phyloP scores from a whole-genome alignment of 2,797 vertebrate species.

The Callimico goeldii region DNA sequence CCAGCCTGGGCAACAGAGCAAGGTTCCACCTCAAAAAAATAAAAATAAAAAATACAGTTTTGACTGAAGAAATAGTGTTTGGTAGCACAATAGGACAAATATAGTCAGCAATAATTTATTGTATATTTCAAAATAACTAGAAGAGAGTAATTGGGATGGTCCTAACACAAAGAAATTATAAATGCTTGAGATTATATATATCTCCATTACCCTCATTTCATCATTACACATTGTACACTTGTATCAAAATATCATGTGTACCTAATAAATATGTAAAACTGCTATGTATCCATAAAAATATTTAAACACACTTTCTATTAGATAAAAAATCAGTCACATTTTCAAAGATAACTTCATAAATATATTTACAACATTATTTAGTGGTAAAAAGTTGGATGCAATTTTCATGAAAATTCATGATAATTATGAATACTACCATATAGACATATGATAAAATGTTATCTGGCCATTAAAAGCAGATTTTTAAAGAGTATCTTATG shows the following conservation, averaged over 20 bases:
- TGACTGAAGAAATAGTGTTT: neutral
- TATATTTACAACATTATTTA: neutral
- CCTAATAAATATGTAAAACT: neutral
- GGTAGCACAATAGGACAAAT: neutral
- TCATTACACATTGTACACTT: neutral
- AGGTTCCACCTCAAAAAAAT: no score
- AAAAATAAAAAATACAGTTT: no score
- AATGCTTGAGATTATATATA: neutral
- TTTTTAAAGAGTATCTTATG: constrained; percentile 2
- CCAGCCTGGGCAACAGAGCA: no score
- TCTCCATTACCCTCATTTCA: neutral
- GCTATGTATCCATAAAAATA: neutral
- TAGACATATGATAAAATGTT: neutral
- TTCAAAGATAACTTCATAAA: constrained; percentile 20
- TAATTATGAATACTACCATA: neutral
- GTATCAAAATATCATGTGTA: neutral
- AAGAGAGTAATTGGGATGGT: neutral
- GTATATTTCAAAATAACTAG: neutral
- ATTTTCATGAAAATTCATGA: neutral
- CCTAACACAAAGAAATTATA: neutral
- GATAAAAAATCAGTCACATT: neutral
- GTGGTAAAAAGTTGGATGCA: neutral
- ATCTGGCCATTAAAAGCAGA: neutral
- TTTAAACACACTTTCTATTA: neutral
- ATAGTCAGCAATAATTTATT: neutral